Conservation (phyloP, 2,888 invertebrate species). For the Acholoe squamosa region DNA sequence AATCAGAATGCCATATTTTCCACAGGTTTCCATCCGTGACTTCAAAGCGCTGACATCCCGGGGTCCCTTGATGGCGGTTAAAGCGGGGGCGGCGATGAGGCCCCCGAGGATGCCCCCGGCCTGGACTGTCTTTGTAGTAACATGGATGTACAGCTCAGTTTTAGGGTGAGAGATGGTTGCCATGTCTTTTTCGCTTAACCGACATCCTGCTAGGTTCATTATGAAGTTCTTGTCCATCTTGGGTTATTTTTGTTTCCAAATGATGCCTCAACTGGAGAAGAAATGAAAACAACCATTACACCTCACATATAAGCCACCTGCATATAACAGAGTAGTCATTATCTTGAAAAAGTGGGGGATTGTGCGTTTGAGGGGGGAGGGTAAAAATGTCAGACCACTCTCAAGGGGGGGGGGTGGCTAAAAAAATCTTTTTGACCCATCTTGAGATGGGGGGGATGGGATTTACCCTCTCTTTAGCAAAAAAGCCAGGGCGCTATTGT, state of each 20-base stretch:
- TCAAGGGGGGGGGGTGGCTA: too few relatives aligned
- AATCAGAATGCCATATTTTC: slow-evolving; percentile 66
- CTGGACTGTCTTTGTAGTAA: slow-evolving; percentile 69
- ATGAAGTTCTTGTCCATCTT: slow-evolving; percentile 42
- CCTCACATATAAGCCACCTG: too few relatives aligned
- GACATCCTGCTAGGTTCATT: slow-evolving; percentile 37
- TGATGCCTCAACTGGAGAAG: too few relatives aligned
- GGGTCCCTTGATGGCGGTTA: slow-evolving; percentile 10
- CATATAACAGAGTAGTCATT: background rate
- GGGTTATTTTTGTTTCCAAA: slow-evolving; percentile 16
- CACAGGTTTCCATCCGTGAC: slow-evolving; percentile 66
- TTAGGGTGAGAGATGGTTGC: slow-evolving; percentile 83
- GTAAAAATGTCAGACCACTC: too few relatives aligned
- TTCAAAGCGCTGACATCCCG: slow-evolving; percentile 52
- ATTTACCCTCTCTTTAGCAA: too few relatives aligned
- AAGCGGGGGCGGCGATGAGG: slow-evolving; percentile 65
- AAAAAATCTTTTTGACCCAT: too few relatives aligned
- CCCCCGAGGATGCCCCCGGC: slow-evolving; percentile 67
- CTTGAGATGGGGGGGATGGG: too few relatives aligned
- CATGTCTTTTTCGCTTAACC: slow-evolving; percentile 86
- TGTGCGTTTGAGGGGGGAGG: too few relatives aligned
- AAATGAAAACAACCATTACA: background rate
- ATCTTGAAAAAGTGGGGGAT: too few relatives aligned
- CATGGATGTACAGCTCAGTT: slow-evolving; percentile 69
- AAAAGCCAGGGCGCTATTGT: too few relatives aligned